phyloP scores from a whole-genome alignment of 1,140 invertebrate genomes.

The Ostrea denselamellosa region DNA sequence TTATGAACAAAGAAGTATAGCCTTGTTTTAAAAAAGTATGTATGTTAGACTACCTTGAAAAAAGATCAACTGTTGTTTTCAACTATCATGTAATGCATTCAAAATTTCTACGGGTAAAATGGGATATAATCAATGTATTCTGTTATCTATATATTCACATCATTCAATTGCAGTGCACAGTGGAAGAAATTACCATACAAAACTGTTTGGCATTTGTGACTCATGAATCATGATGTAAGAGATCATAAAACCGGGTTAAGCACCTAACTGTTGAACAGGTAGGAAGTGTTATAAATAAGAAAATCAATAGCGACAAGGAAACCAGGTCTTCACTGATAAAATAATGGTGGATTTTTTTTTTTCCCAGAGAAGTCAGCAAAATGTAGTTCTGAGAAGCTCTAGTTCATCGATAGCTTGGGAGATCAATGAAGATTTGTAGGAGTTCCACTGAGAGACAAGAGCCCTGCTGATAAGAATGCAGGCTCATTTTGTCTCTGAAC shows the following conservation, averaged over 20 bases:
- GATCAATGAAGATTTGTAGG: slow-evolving; percentile 14
- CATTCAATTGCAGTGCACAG: no score
- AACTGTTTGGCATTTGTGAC: neutral
- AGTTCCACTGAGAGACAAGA: neutral
- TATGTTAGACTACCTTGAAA: no score
- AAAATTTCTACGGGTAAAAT: no score
- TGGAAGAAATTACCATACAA: neutral
- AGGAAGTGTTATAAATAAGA: neutral
- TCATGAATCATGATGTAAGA: slow-evolving; percentile 9
- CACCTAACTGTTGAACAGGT: neutral
- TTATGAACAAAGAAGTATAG: no score
- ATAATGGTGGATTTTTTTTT: neutral
- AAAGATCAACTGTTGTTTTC: no score
- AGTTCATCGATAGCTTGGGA: neutral
- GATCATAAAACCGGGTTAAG: slow-evolving; percentile 2
- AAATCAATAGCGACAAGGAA: neutral
- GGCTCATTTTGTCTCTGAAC: slow-evolving; percentile 1
- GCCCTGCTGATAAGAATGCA: neutral
- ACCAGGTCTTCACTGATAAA: neutral
- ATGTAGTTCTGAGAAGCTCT: neutral
- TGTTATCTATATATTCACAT: no score
- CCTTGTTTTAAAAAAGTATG: no score
- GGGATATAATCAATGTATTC: no score
- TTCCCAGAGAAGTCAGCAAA: neutral
- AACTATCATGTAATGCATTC: no score